A percentile compares a stretch with the other conserved stretches of the same genome.
Conservation (phyloP, 2,888 invertebrate species). For the Macaria liturata region DNA sequence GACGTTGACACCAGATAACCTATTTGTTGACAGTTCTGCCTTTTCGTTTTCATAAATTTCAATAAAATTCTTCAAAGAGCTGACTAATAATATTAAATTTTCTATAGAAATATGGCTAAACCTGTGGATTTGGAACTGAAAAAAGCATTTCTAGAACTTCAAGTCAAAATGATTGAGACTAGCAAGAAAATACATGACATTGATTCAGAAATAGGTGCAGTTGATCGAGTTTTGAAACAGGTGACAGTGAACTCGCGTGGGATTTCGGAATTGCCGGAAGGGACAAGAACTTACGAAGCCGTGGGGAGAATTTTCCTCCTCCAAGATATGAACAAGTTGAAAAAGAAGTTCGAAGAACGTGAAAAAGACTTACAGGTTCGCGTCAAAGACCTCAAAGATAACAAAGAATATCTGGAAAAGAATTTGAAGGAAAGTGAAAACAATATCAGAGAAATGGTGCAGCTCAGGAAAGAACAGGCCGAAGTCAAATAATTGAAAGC, state of each 20-base stretch:
- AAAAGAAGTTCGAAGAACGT: conserved; percentile 84
- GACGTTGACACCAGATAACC: no score
- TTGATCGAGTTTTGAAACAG: conserved; percentile 87
- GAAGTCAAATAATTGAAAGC: conserved; percentile 16
- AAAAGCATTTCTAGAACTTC: conserved; percentile 91
- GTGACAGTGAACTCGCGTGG: conserved; percentile 88
- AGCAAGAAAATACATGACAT: conserved; percentile 90
- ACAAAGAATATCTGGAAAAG: conserved; percentile 90
- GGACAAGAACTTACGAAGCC: conserved; percentile 89
- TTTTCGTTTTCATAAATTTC: no score
- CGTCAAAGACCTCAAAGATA: conserved; percentile 88
- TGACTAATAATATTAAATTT: no score
- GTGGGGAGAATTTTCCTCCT: conserved; percentile 93
- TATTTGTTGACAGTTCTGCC: no score
- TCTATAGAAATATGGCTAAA: conserved; percentile 60
- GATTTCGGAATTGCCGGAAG: conserved; percentile 83
- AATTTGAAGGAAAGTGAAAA: conserved; percentile 86
- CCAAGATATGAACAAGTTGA: conserved; percentile 86
- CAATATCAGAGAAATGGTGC: conserved; percentile 37
- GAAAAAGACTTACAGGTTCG: conserved; percentile 84
- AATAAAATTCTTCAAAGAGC: no score
- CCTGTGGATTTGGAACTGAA: conserved; percentile 84
- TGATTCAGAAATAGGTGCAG: conserved; percentile 89
- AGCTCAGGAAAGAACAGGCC: conserved; percentile 32
- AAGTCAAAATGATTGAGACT: conserved; percentile 91